A percentile compares a stretch with the other conserved stretches of the same genome.
Evolutionary conservation across 2,797 vertebrate genomes (phyloP).

Genomic region (Gymnoscopelus braueri): DNA sequence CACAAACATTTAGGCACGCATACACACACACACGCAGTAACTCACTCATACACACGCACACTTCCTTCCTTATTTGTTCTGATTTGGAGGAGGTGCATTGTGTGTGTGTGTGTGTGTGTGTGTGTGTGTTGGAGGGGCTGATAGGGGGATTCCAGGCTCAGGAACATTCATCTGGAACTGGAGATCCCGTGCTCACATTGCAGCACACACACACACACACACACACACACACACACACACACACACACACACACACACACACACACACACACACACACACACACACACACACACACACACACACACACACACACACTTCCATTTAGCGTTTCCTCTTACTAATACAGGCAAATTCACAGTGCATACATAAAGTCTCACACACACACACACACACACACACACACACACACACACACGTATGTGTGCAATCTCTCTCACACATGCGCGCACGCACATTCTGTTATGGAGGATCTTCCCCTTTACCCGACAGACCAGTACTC

Average conservation of each 20-base stretch:
- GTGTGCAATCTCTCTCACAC: slow-evolving; percentile 22
- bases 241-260: slow-evolving; percentile 19
- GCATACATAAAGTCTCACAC: slow-evolving; percentile 10
- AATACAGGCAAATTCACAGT: slow-evolving; percentile 65
- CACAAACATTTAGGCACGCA: not conserved
- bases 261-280: slow-evolving; percentile 17
- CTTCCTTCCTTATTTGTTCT: slow-evolving; percentile 61
- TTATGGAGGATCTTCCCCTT: slow-evolving; percentile 74
- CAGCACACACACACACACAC: slow-evolving; percentile 20
- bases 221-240: not conserved
- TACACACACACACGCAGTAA: slow-evolving; percentile 15
- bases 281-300: slow-evolving; percentile 15
- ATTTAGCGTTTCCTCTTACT: slow-evolving; percentile 68
- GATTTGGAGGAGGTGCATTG: slow-evolving; percentile 18
- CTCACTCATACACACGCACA: slow-evolving; percentile 20
- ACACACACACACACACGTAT: slow-evolving; percentile 50
- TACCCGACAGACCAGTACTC: slow-evolving; percentile 73
- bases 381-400: slow-evolving; percentile 24
- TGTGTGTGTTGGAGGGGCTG: slow-evolving; percentile 36
- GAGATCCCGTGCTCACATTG: slow-evolving; percentile 65
- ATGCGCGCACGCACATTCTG: slow-evolving; percentile 28
- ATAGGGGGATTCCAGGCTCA: slow-evolving; percentile 80
- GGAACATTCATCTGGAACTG: slow-evolving; percentile 70
- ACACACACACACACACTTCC: slow-evolving; percentile 51
- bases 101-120: slow-evolving; percentile 3